Percentiles rank a stretch among this genome's conserved stretches.
phyloP scores from a whole-genome alignment of 1,140 invertebrate species.

The Ctenoplectra terminalis region DNA sequence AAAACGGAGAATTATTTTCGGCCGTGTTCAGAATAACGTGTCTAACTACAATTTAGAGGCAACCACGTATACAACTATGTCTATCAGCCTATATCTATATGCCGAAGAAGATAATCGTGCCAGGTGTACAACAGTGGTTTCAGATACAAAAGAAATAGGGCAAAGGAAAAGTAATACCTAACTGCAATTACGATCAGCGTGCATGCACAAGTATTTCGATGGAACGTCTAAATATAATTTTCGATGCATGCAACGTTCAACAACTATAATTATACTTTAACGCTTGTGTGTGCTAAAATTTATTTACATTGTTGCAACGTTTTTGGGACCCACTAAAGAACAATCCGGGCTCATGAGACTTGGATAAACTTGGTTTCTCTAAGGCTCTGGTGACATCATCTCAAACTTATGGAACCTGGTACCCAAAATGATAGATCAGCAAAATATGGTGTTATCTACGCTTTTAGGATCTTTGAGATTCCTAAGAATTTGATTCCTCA shows the following conservation, averaged over 20 bases:
- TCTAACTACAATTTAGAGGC: background rate
- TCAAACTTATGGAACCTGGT: too few relatives aligned
- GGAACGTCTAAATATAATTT: slow-evolving; percentile 62
- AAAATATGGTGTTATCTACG: too few relatives aligned
- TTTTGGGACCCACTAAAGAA: too few relatives aligned
- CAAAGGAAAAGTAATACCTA: slow-evolving; percentile 31
- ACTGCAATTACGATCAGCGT: slow-evolving; percentile 27
- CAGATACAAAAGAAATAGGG: slow-evolving; percentile 37
- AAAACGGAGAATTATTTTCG: background rate
- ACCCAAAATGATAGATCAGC: too few relatives aligned
- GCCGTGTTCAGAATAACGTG: slow-evolving; percentile 35
- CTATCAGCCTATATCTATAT: slow-evolving; percentile 5
- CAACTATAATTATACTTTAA: slow-evolving; percentile 21
- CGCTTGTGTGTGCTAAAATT: slow-evolving; percentile 33
- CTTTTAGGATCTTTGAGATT: too few relatives aligned
- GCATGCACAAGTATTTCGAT: slow-evolving; percentile 55
- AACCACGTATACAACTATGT: background rate
- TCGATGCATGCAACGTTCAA: slow-evolving; percentile 43
- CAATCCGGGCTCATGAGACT: too few relatives aligned
- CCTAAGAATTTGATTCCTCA: too few relatives aligned
- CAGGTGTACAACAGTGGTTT: slow-evolving; percentile 27
- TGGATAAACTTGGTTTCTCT: too few relatives aligned
- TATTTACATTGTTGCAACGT: too few relatives aligned
- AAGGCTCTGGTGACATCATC: too few relatives aligned
- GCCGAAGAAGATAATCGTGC: slow-evolving; percentile 33